Evolutionary conservation across 2,113 vertebrate genomes (phyloP), one percentile per base, ranked within the genome.

Genomic region (Nanorana parkeri): DNA sequence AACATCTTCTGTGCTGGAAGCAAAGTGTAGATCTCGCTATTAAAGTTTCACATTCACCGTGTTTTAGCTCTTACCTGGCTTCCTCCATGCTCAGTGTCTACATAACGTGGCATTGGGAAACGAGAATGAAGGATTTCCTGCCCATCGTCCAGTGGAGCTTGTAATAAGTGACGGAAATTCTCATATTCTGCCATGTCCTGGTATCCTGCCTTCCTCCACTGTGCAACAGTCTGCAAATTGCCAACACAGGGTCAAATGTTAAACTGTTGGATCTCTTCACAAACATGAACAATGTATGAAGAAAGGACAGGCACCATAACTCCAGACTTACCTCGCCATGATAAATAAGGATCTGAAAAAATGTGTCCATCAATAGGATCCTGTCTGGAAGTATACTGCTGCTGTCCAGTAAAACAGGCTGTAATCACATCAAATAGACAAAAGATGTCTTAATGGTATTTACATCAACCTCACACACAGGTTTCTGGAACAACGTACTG

Each of bases 341-440:
- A 90, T 99, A 99, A 89, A 99, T 99, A 86, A 99, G 92, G 80
- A 99, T 98, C 89, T 99, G 97, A 91, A 99, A 99, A 92, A 99
- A 99, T 0, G 97, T 99, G 90, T 99, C 97, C 97, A 99, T 99
- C 54, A 99, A 93, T 54, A 99, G 95, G 89, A 99, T 99, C 4
- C 97, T 92, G 87, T 99, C 97, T 26, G 96, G 95, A 79, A 99
- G 93, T 88, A 99, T 99, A 88, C 97, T 99, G 93, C 96, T 99
- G 90, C 97, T 99, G 85, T 99, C 97, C 81, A 99, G 90, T 84
- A 99, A 93, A 80, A 99, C 97, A 0, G 97, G 97, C 97, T 99
- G 84, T 16, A 60, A 24, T 67, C 16, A 87, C 84, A 86, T 19
- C 84, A 79, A 19, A 68, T 16, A 75, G 41, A 75, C 65, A 64